phyloP scores from a whole-genome alignment of 1,140 invertebrate genomes.

The Drosophila setifemur region DNA sequence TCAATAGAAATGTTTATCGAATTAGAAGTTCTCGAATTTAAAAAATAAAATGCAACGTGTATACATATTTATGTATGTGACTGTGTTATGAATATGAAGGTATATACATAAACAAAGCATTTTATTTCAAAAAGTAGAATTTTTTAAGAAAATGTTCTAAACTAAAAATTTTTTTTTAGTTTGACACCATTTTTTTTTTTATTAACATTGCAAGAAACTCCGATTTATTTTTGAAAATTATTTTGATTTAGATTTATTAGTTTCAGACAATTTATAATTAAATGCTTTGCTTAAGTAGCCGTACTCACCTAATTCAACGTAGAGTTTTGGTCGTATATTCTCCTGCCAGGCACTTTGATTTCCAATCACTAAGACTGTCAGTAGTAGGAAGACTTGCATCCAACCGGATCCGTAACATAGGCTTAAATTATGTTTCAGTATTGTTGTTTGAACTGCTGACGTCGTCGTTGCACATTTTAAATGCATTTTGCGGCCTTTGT shows the following conservation, averaged over 20 bases:
- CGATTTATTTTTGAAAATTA: too few relatives aligned
- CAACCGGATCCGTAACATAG: conserved; percentile 45
- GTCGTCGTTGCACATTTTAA: conserved; percentile 44
- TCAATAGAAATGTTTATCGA: conserved; percentile 3
- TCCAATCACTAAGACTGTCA: conserved; percentile 81
- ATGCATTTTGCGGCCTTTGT: conserved; percentile 45
- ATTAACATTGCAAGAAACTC: too few relatives aligned
- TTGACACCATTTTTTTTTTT: too few relatives aligned
- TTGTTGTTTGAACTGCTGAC: conserved; percentile 52
- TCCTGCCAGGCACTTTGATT: conserved; percentile 89
- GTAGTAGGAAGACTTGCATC: conserved; percentile 82
- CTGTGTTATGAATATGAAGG: too few relatives aligned
- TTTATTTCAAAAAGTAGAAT: too few relatives aligned
- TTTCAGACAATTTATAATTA: too few relatives aligned
- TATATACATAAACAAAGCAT: too few relatives aligned
- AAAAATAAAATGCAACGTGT: too few relatives aligned
- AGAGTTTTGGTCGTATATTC: conserved; percentile 93
- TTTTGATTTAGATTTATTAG: too few relatives aligned
- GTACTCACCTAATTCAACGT: conserved; percentile 91
- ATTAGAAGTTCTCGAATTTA: not conserved
- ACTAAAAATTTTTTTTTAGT: too few relatives aligned
- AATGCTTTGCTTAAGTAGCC: not conserved
- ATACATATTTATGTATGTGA: too few relatives aligned
- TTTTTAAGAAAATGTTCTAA: too few relatives aligned
- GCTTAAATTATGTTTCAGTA: conserved; percentile 43